Evolutionary conservation across 2,888 invertebrate species (phyloP), one percentile per base, ranked within the genome.

Genomic region (Orthosia gothica): DNA sequence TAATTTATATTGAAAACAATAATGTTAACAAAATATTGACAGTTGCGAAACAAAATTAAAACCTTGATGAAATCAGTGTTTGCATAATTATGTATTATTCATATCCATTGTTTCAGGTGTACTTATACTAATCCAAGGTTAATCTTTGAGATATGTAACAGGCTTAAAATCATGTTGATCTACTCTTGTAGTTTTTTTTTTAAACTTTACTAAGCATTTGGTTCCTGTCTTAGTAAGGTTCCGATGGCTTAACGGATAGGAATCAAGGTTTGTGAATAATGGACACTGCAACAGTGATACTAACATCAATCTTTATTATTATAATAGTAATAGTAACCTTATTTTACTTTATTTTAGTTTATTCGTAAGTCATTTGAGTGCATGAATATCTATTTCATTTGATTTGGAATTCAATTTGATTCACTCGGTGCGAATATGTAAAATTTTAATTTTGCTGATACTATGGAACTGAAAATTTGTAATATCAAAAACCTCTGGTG

Each of bases 81-180:
- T 69, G 71, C 26, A 66, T 57, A 1, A 40, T 40, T 40, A 85
- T 89, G 87, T 88, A 89, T 89, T 71, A 89, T 89, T 86, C 84
- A 88, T 85, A 54, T 49, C 74, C 57, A 88, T 88, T 89, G 89
- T 87, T 87, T 87, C 67, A 79, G 66, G 58, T 77, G 47, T 62
- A 75, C 54, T 70, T 67, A 70, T 57, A 55, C 59, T 64, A 61
- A 76, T 58, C 55, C 66, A 82, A 83, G 83, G 83, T 68, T 78
- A 72, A 73, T 75, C 50, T 65, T 70, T 26, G 13, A 13, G 79
- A 78, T 62, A 62, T 32, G 50, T 58, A 45, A 26, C 49, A 66
- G n/a, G 52, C 61, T 62, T 69, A 57, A 62, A 61, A 58, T 61
- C 23, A 61, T 76, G 52, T n/a, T 54, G n/a, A 81, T 64, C 40